phyloP scores from a whole-genome alignment of 2,888 invertebrate species.

The Aphelenchoides bicaudatus region DNA sequence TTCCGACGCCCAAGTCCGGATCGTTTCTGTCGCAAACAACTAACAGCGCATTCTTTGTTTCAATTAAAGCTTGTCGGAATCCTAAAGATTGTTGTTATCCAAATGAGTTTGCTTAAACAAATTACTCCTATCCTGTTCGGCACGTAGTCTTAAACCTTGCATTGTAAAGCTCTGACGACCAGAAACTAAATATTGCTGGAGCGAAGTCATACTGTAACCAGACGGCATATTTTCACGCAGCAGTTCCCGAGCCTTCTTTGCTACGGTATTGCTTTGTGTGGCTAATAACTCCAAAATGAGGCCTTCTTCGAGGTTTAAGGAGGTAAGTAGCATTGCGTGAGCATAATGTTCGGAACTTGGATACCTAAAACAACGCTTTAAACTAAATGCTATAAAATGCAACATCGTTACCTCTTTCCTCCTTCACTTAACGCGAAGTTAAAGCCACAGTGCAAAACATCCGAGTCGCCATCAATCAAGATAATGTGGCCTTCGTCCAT shows the following conservation, averaged over 20 bases:
- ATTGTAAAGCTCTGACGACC: conserved; percentile 51
- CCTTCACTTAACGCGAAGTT: conserved; percentile 46
- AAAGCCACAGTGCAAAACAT: conserved; percentile 54
- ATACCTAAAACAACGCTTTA: conserved; percentile 38
- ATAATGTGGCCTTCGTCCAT: conserved; percentile 54
- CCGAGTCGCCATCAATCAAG: conserved; percentile 53
- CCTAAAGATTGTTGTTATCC: conserved; percentile 31
- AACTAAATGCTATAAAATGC: background rate
- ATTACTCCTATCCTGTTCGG: conserved; percentile 53
- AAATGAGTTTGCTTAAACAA: background rate
- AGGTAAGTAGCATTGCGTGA: conserved; percentile 46
- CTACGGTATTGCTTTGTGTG: conserved; percentile 43
- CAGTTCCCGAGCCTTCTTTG: conserved; percentile 37
- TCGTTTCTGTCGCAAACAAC: conserved; percentile 56
- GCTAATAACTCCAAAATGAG: conserved; percentile 50
- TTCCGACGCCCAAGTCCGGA: conserved; percentile 53
- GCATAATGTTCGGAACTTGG: conserved; percentile 55
- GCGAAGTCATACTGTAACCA: conserved; percentile 48
- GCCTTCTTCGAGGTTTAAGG: conserved; percentile 43
- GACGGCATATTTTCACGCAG: conserved; percentile 50
- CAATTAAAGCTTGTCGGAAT: conserved; percentile 48
- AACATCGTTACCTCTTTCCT: conserved; percentile 46
- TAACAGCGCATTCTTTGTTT: conserved; percentile 50
- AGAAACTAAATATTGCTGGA: conserved; percentile 42
- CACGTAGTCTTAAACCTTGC: conserved; percentile 46